Percentiles rank a stretch among this genome's conserved stretches.
Conservation (phyloP, 1,140 invertebrate genomes). For the Heliconius hermathena region DNA sequence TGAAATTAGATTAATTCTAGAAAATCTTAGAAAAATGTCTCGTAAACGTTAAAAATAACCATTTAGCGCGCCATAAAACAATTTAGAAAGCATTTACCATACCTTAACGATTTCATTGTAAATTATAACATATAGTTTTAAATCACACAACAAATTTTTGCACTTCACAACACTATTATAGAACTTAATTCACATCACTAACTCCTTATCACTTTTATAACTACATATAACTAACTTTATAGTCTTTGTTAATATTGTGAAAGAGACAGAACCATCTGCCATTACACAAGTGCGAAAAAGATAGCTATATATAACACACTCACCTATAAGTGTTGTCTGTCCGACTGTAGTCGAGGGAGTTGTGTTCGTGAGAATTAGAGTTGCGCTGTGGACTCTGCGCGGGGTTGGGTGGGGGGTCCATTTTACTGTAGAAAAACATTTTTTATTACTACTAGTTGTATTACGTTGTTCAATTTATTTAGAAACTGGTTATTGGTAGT, state of each 20-base stretch:
- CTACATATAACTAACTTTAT: neutral
- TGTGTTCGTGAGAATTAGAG: conserved; percentile 71
- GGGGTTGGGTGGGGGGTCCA: conserved; percentile 68
- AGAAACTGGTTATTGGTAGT: too few relatives aligned
- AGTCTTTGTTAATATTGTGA: neutral
- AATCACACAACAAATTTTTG: neutral
- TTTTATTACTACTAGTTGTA: neutral
- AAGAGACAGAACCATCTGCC: neutral
- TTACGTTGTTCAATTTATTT: too few relatives aligned
- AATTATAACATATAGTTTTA: neutral
- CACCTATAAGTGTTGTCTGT: conserved; percentile 67
- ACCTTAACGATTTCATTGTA: neutral
- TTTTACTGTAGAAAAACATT: conserved; percentile 56
- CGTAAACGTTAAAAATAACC: too few relatives aligned
- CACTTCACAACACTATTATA: neutral
- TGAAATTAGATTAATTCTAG: too few relatives aligned
- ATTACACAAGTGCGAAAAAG: neutral
- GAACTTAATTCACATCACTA: neutral
- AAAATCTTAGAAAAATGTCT: too few relatives aligned
- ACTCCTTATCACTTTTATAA: neutral
- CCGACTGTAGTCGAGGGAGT: conserved; percentile 67
- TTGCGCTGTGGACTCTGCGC: conserved; percentile 68
- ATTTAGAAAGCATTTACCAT: too few relatives aligned
- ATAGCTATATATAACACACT: conserved; percentile 19
- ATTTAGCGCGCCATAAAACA: too few relatives aligned